Percentiles rank a stretch among this genome's conserved stretches.
Conservation (phyloP, 2,113 vertebrate genomes). For the Tangachromis dhanisi region DNA sequence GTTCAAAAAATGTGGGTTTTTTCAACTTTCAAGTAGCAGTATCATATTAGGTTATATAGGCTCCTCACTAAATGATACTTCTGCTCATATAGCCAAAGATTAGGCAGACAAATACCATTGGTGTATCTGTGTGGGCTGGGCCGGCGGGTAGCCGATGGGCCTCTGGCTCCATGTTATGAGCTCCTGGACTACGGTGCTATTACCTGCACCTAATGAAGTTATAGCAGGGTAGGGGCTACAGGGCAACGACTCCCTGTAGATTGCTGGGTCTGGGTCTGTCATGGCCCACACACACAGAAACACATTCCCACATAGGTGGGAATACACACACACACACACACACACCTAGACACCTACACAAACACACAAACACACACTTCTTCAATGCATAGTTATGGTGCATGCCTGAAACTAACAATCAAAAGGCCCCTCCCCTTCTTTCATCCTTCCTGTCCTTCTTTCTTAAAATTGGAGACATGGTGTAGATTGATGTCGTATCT, state of each 20-base stretch:
- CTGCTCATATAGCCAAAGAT: not conserved
- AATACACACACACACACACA: not conserved
- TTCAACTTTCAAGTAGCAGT: not conserved
- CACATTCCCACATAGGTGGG: not conserved
- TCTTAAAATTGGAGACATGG: conserved; percentile 33
- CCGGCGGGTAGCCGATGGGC: conserved; percentile 34
- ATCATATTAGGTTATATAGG: conserved; percentile 6
- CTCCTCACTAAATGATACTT: conserved; percentile 4
- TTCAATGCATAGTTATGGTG: not conserved
- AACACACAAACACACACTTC: not conserved
- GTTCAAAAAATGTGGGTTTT: not conserved
- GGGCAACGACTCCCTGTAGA: conserved; percentile 63
- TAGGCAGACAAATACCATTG: conserved; percentile 11
- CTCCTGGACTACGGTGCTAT: conserved; percentile 56
- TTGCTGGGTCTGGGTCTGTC: conserved; percentile 29
- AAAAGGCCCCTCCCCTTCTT: not conserved
- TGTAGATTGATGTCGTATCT: conserved; percentile 44
- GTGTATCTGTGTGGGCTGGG: conserved; percentile 55
- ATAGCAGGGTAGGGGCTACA: conserved; percentile 48
- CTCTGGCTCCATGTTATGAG: conserved; percentile 66
- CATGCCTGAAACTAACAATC: not conserved
- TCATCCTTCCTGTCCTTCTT: not conserved
- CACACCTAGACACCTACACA: not conserved
- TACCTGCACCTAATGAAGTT: conserved; percentile 71
- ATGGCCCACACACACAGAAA: conserved; percentile 48